Base-by-base conservation (phyloP, 1,140 invertebrate genomes). In the Sinonovacula constricta region DNA sequence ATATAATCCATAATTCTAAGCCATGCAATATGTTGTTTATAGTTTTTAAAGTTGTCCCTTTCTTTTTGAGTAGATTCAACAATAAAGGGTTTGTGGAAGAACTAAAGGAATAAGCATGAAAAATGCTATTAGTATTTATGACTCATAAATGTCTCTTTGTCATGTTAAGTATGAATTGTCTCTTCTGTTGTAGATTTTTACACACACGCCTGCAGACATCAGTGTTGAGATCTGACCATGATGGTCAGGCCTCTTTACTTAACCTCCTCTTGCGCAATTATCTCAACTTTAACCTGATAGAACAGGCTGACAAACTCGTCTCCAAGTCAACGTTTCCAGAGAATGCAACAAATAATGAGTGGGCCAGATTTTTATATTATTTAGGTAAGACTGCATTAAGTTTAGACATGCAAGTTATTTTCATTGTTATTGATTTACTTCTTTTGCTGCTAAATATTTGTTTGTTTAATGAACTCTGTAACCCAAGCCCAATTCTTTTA, bases 361-460 rank as follows among this genome's bases (percentile, higher is more conserved):
- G 97, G 96, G 98, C 98, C 0, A 93, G 98, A 87, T 99, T 96
- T 90, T 92, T 99, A 26, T 99, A 98, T 90, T 99, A 99, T 90
- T 92, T 99, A 70, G 91, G 91, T 89, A 67, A 62, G 85, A 81
- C 14, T 24, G 31, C 5, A 56, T 22, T 63, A 28, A n/a, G 28
- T 28, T 30, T n/a, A n/a, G n/a, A n/a, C n/a, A n/a, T n/a, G n/a
- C n/a, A n/a, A 49, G 26, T 51, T 24, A 12, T 51, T 68, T 51
- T 60, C 57, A 18, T 60, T 60, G 15, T 60, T n/a, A 59, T n/a
- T 60, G 18, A n/a, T 28, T 59, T 18, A 22, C 28, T 7, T 26
- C 5, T n/a, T n/a, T n/a, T n/a, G n/a, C n/a, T n/a, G n/a, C n/a
- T n/a, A n/a, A n/a, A n/a, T n/a, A n/a, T n/a, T n/a, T n/a, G n/a